Conservation (phyloP, 2,888 invertebrate species). For the Dasypolia templi region DNA sequence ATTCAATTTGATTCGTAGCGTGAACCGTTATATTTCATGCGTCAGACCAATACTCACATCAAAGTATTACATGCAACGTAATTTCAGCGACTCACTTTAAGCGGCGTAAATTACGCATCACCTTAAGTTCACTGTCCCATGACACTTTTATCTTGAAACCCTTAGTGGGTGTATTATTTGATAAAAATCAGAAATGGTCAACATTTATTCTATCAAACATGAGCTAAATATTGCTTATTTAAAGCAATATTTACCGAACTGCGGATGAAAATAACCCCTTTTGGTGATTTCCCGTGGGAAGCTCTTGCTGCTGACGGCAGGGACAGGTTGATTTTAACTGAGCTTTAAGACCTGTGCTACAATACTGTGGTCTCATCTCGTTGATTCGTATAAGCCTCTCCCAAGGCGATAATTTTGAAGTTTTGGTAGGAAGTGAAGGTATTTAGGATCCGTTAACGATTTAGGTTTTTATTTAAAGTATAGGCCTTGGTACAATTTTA, state of each 20-base stretch:
- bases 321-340: constrained; percentile 63
- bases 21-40: not conserved
- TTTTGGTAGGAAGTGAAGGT: no score
- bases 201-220: constrained; percentile 23
- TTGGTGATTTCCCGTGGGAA: constrained; percentile 75
- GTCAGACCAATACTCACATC: not conserved
- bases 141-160: not conserved
- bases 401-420: constrained; percentile 26
- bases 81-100: not conserved
- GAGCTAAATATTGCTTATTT: no score
- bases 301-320: constrained; percentile 42
- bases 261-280: constrained; percentile 71
- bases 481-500: not conserved
- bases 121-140: not conserved
- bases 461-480: not conserved
- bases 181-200: constrained; percentile 15
- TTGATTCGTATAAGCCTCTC: constrained; percentile 20
- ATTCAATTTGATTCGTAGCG: not conserved
- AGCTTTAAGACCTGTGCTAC: constrained; percentile 58
- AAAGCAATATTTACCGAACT: constrained; percentile 43
- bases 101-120: not conserved
- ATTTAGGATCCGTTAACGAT: not conserved
- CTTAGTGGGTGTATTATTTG: not conserved
- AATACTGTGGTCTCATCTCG: constrained; percentile 36
- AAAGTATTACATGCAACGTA: no score